These are phyloP conservation scores for Eurytoma californica DNA, from an alignment of 2,888 invertebrate species.

Conservation along the genomic window DNA sequence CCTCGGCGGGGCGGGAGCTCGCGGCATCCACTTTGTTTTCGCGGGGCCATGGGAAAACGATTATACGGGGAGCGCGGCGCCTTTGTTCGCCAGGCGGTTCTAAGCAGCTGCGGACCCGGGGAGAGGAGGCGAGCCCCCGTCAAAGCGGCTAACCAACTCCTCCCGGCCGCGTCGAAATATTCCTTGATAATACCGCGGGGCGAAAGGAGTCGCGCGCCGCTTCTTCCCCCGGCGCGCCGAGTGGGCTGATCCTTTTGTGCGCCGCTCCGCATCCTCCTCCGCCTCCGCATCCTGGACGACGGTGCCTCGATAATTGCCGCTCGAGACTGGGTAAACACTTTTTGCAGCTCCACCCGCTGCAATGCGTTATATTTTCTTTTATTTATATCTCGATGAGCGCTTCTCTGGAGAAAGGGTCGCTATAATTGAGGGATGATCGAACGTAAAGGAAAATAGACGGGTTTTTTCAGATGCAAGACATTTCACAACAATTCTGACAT, in stretches of 20 bases:
- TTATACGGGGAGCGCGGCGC: constrained; percentile 46
- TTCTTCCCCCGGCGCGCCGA: constrained; percentile 2
- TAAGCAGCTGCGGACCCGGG: not conserved
- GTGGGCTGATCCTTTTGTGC: not conserved
- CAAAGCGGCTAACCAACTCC: constrained; percentile 21
- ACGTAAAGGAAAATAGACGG: no score
- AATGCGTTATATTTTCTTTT: no score
- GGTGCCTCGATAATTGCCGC: no score
- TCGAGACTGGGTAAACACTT: no score
- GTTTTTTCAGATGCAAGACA: no score
- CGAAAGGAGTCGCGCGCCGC: not conserved
- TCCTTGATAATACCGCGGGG: constrained; percentile 32
- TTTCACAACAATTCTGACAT: no score
- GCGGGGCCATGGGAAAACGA: constrained; percentile 40
- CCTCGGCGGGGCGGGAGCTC: not conserved
- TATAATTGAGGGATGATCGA: no score
- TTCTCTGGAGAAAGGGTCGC: no score
- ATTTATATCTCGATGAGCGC: no score
- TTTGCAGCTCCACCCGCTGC: no score
- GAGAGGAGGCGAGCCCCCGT: not conserved
- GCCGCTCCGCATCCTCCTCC: not conserved
- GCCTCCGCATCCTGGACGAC: not conserved
- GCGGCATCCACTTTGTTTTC: constrained; percentile 22
- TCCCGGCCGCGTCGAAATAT: constrained; percentile 28
- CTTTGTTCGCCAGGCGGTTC: constrained; percentile 29